These are phyloP conservation scores for Coelopa pilipes DNA, from an alignment of 2,888 invertebrate species.

Conservation along the genomic window DNA sequence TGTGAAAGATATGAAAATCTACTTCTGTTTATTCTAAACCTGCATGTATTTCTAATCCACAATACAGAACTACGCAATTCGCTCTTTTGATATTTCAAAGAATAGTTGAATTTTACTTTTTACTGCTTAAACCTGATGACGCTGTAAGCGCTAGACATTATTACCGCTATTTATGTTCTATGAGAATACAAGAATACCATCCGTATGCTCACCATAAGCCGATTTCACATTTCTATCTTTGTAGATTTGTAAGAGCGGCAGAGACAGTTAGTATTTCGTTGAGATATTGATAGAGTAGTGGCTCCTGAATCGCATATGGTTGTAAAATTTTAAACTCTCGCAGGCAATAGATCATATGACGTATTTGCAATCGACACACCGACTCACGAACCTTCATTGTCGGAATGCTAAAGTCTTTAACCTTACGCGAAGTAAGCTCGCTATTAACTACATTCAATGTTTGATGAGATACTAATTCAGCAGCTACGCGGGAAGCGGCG, in stretches of 20 bases:
- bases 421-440: constrained; percentile 58
- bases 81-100: background rate
- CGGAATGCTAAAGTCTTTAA: constrained; percentile 58
- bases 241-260: constrained; percentile 62
- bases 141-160: background rate
- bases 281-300: constrained; percentile 58
- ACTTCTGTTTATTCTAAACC: too few species aligned
- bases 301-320: constrained; percentile 59
- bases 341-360: constrained; percentile 56
- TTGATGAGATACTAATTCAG: constrained; percentile 57
- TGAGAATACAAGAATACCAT: constrained; percentile 7
- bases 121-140: constrained; percentile 28
- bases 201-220: background rate
- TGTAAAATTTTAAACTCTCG: constrained; percentile 62
- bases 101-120: constrained; percentile 9
- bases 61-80: background rate
- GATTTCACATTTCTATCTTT: constrained; percentile 51
- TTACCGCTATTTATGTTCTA: background rate
- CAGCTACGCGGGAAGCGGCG: constrained; percentile 53
- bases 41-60: too few species aligned
- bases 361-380: constrained; percentile 62
- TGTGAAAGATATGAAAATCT: too few species aligned
- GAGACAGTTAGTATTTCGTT: constrained; percentile 63
- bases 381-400: constrained; percentile 60
- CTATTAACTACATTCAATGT: constrained; percentile 58